Evolutionary conservation across 1,140 invertebrate genomes (phyloP).

Genomic region (Leptinotarsa undecemlineata): DNA sequence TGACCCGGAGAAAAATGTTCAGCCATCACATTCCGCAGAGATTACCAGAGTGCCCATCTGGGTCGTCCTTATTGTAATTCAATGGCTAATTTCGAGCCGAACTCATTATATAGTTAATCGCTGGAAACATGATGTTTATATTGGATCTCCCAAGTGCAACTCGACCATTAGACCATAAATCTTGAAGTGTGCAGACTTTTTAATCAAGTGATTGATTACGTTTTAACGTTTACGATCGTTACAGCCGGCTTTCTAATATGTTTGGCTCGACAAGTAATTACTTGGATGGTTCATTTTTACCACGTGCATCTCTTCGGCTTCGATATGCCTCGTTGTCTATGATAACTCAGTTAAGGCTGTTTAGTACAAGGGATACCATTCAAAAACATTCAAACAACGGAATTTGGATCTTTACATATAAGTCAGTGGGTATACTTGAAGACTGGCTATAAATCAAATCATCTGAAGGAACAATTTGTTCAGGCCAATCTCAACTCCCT

Average conservation of each 20-base stretch:
- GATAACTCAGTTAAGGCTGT: not conserved
- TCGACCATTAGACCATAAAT: conserved; percentile 3
- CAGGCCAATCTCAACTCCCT: too few species aligned
- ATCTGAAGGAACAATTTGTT: too few species aligned
- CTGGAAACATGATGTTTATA: conserved; percentile 8
- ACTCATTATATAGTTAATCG: conserved; percentile 3
- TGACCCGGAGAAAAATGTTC: not conserved
- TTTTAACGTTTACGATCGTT: conserved; percentile 8
- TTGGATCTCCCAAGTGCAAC: conserved; percentile 4
- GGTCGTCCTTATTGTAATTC: not conserved
- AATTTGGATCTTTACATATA: too few species aligned
- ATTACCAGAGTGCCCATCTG: not conserved
- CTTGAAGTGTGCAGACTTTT: conserved; percentile 8
- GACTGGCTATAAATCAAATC: too few species aligned
- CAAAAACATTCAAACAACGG: too few species aligned
- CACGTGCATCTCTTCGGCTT: not conserved
- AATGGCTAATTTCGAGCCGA: not conserved
- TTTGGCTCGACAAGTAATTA: not conserved
- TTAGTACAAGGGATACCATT: not conserved
- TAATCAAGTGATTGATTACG: conserved; percentile 8
- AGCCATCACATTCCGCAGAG: not conserved
- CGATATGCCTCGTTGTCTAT: not conserved
- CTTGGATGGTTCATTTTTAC: not conserved
- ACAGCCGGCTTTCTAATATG: conserved; percentile 2
- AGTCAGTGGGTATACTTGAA: too few species aligned